phyloP scores from a whole-genome alignment of 1,140 invertebrate genomes.

The Pollicipes pollicipes region DNA sequence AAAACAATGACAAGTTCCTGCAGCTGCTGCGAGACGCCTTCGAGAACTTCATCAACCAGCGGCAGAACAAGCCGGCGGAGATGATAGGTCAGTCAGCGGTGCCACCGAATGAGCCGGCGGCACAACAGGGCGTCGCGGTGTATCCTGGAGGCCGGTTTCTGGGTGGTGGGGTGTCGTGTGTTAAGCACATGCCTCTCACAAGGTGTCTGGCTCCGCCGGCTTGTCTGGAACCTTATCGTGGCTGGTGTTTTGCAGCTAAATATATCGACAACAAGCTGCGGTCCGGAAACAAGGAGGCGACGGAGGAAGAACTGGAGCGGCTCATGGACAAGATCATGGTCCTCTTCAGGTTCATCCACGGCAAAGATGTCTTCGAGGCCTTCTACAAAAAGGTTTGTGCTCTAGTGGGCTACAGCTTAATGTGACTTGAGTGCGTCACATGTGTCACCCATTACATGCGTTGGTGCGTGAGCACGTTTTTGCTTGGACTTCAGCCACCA shows the following conservation, averaged over 20 bases:
- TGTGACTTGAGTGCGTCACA: too few relatives aligned
- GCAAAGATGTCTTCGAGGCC: conserved; percentile 98
- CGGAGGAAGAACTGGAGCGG: conserved; percentile 90
- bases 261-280: conserved; percentile 93
- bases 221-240: not conserved
- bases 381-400: conserved; percentile 98
- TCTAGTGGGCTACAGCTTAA: too few relatives aligned
- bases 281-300: conserved; percentile 94
- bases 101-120: too few relatives aligned
- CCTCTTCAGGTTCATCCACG: conserved; percentile 95
- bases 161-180: too few relatives aligned
- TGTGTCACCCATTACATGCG: too few relatives aligned
- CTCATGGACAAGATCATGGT: conserved; percentile 98
- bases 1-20: conserved; percentile 83
- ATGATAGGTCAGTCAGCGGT: conserved; percentile 59
- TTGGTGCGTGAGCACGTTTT: too few relatives aligned
- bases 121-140: too few relatives aligned
- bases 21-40: conserved; percentile 95
- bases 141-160: too few relatives aligned
- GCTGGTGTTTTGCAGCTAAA: conserved; percentile 54
- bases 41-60: conserved; percentile 93
- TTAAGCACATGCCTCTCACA: too few relatives aligned
- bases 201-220: too few relatives aligned
- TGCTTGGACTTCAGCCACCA: too few relatives aligned
- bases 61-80: conserved; percentile 97